These are phyloP conservation scores for Venustaconcha ellipsiformis DNA, from an alignment of 1,140 invertebrate genomes.

Conservation along the genomic window DNA sequence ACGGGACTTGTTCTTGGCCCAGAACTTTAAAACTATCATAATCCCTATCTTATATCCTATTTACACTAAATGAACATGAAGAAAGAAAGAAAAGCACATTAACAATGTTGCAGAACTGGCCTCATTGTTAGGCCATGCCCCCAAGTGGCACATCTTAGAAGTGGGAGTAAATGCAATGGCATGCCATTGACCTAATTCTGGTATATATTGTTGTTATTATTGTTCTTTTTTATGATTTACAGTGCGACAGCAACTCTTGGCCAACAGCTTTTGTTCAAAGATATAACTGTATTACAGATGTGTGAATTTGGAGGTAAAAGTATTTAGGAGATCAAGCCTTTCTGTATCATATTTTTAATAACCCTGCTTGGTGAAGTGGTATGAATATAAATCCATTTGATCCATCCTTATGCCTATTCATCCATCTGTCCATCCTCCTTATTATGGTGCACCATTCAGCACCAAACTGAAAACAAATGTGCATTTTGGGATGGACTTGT, in stretches of 20 bases:
- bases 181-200: neutral
- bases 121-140: no score
- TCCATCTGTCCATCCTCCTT: no score
- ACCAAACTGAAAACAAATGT: no score
- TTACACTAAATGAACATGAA: no score
- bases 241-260: constrained; percentile 68
- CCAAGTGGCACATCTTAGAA: neutral
- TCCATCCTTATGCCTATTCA: no score
- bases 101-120: no score
- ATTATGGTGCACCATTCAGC: no score
- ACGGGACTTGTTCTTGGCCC: no score
- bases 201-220: neutral
- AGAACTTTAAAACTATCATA: no score
- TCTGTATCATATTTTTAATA: neutral
- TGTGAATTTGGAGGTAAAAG: constrained; percentile 67
- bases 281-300: constrained; percentile 65
- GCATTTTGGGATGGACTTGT: no score
- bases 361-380: neutral
- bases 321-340: neutral
- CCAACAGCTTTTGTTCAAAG: constrained; percentile 67
- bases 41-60: no score
- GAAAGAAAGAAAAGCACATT: no score
- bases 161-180: neutral
- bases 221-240: constrained; percentile 15
- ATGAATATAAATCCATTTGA: neutral